phyloP scores from a whole-genome alignment of 2,888 invertebrate genomes.

The Dolomedes plantarius region DNA sequence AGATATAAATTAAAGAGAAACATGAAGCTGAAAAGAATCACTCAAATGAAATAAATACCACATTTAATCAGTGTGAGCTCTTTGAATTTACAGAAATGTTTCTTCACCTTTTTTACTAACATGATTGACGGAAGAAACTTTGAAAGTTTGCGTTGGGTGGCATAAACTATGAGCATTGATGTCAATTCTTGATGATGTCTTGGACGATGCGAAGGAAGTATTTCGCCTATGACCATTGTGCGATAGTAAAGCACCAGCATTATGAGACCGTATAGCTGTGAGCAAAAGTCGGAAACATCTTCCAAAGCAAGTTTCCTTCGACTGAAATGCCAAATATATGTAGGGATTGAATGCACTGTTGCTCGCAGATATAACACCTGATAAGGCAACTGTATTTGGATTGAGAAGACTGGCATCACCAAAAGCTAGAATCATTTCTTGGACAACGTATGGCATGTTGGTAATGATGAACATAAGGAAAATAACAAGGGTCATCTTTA shows the following conservation, averaged over 20 bases:
- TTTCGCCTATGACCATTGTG: neutral
- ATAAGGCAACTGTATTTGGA: constrained; percentile 54
- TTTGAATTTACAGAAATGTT: constrained; percentile 25
- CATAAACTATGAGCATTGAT: constrained; percentile 20
- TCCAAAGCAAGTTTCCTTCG: constrained; percentile 34
- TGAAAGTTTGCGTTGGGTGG: constrained; percentile 18
- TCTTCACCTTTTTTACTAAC: constrained; percentile 12
- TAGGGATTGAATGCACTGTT: constrained; percentile 71
- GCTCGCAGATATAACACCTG: constrained; percentile 67
- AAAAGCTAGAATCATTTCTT: constrained; percentile 63
- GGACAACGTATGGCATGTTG: constrained; percentile 61
- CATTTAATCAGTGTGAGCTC: neutral
- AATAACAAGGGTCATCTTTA: constrained; percentile 76
- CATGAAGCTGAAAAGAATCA: too few relatives aligned
- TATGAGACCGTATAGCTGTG: neutral
- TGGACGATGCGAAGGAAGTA: constrained; percentile 5
- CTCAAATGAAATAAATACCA: neutral
- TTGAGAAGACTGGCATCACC: constrained; percentile 41
- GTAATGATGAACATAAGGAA: constrained; percentile 49
- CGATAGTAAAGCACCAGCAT: neutral
- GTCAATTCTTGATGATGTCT: constrained; percentile 35
- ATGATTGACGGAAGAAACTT: neutral
- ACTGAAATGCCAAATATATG: constrained; percentile 65
- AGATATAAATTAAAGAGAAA: too few relatives aligned
- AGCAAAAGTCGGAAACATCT: neutral